Evolutionary conservation across 2,888 invertebrate genomes (phyloP).

Genomic region (Yponomeuta sedellus): DNA sequence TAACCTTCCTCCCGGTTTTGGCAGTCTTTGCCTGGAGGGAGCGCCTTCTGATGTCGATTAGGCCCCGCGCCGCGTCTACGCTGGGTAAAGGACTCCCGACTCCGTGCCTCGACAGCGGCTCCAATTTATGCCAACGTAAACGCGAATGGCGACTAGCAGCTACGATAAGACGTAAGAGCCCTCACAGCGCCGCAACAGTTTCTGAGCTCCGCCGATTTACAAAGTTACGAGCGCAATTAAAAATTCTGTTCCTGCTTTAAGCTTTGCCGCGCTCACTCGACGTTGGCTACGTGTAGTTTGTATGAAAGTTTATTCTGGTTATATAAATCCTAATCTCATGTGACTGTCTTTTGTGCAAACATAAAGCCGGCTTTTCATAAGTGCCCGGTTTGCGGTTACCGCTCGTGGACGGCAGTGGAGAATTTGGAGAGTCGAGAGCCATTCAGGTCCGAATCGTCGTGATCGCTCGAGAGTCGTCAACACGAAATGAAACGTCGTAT

Average conservation of each 20-base stretch:
- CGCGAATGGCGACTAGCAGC: constrained; percentile 27
- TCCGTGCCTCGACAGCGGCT: constrained; percentile 35
- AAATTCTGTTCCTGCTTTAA: constrained; percentile 29
- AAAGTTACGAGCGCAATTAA: constrained; percentile 37
- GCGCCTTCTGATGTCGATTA: constrained; percentile 49
- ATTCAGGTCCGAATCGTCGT: constrained; percentile 58
- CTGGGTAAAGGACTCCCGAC: constrained; percentile 34
- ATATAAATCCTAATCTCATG: constrained; percentile 45
- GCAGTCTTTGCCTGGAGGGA: constrained; percentile 27
- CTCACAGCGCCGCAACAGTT: constrained; percentile 28
- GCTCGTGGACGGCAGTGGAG: constrained; percentile 65
- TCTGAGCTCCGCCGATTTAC: constrained; percentile 7
- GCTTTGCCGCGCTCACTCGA: constrained; percentile 1
- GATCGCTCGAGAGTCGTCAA: constrained; percentile 74
- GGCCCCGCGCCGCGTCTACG: constrained; percentile 32
- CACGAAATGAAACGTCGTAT: constrained; percentile 77
- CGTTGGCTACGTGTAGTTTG: background rate
- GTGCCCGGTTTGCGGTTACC: constrained; percentile 50
- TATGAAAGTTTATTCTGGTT: constrained; percentile 16
- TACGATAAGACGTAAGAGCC: constrained; percentile 32
- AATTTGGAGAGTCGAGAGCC: constrained; percentile 75
- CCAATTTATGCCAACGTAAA: constrained; percentile 58
- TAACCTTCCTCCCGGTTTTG: constrained; percentile 33
- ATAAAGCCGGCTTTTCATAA: constrained; percentile 44
- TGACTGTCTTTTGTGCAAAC: constrained; percentile 25